phyloP scores from a whole-genome alignment of 2,888 invertebrate species.

The Trachelus troglodyta region DNA sequence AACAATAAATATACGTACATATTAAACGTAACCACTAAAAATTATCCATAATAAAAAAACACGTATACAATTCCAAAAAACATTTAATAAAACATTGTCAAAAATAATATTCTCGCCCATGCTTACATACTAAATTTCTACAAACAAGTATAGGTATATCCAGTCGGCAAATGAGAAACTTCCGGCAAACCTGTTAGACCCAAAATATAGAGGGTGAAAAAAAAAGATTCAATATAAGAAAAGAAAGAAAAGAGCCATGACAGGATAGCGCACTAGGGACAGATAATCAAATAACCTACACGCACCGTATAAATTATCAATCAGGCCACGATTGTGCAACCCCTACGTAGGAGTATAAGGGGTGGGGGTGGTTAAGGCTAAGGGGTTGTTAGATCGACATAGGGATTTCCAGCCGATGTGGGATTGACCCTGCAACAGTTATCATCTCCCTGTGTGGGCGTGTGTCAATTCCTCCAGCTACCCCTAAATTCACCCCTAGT shows the following conservation, averaged over 20 bases:
- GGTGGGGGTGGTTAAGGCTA: constrained; percentile 42
- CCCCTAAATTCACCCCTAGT: not conserved
- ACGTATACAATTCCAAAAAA: no score
- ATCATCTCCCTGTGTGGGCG: constrained; percentile 35
- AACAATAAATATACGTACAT: no score
- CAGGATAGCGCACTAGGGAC: constrained; percentile 30
- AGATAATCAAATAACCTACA: constrained; percentile 65
- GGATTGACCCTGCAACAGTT: constrained; percentile 42
- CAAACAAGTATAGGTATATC: not conserved
- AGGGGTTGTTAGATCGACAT: constrained; percentile 50
- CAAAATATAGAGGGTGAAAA: not conserved
- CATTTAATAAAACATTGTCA: not conserved
- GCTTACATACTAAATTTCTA: not conserved
- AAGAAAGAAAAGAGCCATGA: constrained; percentile 3
- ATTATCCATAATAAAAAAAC: not conserved
- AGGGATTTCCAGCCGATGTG: constrained; percentile 34
- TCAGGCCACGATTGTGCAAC: constrained; percentile 64
- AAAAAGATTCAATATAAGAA: not conserved
- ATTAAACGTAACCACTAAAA: not conserved
- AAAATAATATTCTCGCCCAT: not conserved
- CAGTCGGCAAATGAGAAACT: not conserved
- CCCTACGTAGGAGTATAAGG: constrained; percentile 50
- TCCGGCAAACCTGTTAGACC: constrained; percentile 1
- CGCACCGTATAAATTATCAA: constrained; percentile 66
- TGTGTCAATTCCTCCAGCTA: constrained; percentile 36